A percentile compares a stretch with the other conserved stretches of the same genome.
phyloP scores from a whole-genome alignment of 1,140 invertebrate genomes.

The fruit fly (Drosophila melanogaster) region DNA sequence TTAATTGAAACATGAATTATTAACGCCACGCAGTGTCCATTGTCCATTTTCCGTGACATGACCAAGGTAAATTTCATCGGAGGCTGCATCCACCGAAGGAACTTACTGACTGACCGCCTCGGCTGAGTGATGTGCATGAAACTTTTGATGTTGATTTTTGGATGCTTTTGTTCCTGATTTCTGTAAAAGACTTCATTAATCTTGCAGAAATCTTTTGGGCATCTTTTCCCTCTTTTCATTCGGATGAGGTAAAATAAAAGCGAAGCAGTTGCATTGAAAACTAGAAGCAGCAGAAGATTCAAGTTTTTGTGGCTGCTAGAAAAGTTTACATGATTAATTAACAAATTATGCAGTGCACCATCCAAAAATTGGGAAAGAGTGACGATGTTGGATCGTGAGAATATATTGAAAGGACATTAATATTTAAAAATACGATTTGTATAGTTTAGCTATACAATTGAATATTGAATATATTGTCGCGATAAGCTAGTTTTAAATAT shows the following conservation, averaged over 20 bases:
- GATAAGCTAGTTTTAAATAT: neutral
- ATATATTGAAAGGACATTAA: conserved; percentile 10
- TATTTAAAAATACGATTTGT: no score
- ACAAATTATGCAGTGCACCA: conserved; percentile 70
- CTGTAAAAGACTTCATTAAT: conserved; percentile 71
- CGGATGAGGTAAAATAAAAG: conserved; percentile 34
- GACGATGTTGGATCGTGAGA: conserved; percentile 57
- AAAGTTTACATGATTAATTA: conserved; percentile 74
- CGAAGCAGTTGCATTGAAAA: conserved; percentile 42
- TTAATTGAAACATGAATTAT: conserved; percentile 84
- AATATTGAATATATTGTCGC: no score
- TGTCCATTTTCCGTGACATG: conserved; percentile 61
- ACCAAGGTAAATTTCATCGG: conserved; percentile 72
- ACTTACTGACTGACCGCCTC: conserved; percentile 19
- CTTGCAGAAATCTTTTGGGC: conserved; percentile 61
- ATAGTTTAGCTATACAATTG: no score
- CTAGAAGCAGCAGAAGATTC: conserved; percentile 52
- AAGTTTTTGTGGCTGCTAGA: conserved; percentile 34
- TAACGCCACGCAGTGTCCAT: conserved; percentile 54
- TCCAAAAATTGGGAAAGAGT: neutral
- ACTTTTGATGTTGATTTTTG: conserved; percentile 59
- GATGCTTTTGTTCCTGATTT: conserved; percentile 68
- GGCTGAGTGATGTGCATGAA: conserved; percentile 38
- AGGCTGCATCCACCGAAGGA: conserved; percentile 57
- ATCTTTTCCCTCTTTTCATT: conserved; percentile 11